Evolutionary conservation across 2,797 vertebrate species (phyloP).

Genomic region (Alexandromys oeconomus): DNA sequence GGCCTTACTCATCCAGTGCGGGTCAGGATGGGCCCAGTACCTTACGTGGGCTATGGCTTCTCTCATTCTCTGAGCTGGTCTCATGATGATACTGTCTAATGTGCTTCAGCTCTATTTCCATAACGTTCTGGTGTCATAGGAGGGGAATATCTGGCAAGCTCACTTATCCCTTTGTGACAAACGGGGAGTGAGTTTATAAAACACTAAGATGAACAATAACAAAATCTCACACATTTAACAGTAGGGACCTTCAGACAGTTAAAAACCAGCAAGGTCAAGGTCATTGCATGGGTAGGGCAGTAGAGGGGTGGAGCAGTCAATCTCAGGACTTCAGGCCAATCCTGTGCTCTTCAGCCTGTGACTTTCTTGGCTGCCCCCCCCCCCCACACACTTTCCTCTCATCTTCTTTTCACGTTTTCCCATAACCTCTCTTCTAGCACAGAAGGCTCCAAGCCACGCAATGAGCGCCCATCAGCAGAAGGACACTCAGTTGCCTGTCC

Average conservation of each 20-base stretch:
- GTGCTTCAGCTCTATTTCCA: neutral
- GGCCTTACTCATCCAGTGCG: neutral
- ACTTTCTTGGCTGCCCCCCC: neutral
- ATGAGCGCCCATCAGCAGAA: neutral
- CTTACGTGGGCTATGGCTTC: neutral
- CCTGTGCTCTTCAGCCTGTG: neutral
- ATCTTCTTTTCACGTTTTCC: slow-evolving; percentile 40
- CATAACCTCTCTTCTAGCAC: slow-evolving; percentile 26
- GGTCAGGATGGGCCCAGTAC: neutral
- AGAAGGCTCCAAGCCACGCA: slow-evolving; percentile 22
- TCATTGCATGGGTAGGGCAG: neutral
- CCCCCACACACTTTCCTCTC: neutral
- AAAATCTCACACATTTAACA: neutral
- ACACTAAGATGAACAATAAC: neutral
- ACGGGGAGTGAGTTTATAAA: too few species aligned
- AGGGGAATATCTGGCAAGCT: neutral
- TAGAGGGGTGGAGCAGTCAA: neutral
- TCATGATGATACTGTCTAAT: neutral
- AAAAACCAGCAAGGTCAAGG: neutral
- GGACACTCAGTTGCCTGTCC: slow-evolving; percentile 27
- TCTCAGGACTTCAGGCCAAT: neutral
- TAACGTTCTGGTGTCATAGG: neutral
- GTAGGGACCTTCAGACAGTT: neutral
- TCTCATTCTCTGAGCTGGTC: neutral
- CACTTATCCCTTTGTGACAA: neutral